Conservation (phyloP, 2,888 invertebrate species). For the Macrophya alboannulata region DNA sequence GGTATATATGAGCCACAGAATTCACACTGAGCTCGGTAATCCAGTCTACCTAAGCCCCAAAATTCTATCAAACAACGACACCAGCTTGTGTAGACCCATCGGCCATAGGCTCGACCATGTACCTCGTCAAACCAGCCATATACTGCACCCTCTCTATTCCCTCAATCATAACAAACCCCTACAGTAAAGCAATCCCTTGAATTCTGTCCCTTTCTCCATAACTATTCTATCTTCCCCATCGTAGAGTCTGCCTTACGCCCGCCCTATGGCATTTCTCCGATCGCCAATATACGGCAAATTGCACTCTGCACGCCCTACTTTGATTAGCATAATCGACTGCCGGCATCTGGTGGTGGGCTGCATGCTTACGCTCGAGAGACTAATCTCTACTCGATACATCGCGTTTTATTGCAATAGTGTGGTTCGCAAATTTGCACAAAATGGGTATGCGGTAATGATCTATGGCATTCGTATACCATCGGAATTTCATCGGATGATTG, state of each 20-base stretch:
- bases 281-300: conserved; percentile 26
- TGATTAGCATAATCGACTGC: conserved; percentile 12
- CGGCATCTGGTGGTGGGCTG: not conserved
- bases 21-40: conserved; percentile 18
- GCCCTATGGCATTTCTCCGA: not conserved
- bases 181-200: conserved; percentile 16
- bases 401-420: not conserved
- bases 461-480: not conserved
- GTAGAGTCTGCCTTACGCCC: not conserved
- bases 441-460: not conserved
- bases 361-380: not conserved
- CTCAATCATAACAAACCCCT: conserved; percentile 22
- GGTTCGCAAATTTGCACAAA: not conserved
- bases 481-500: not conserved
- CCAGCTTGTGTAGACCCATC: conserved; percentile 17
- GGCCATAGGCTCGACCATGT: not conserved
- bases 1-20: not conserved
- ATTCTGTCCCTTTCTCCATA: conserved; percentile 14
- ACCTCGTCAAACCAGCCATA: conserved; percentile 23
- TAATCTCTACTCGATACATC: conserved; percentile 17
- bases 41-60: conserved; percentile 10
- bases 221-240: not conserved
- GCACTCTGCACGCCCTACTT: not conserved
- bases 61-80: conserved; percentile 40
- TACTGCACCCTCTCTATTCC: not conserved